A percentile compares a stretch with the other conserved stretches of the same genome.
Evolutionary conservation across 2,797 vertebrate species (phyloP).

Genomic region (Hephaestus fuliginosus): DNA sequence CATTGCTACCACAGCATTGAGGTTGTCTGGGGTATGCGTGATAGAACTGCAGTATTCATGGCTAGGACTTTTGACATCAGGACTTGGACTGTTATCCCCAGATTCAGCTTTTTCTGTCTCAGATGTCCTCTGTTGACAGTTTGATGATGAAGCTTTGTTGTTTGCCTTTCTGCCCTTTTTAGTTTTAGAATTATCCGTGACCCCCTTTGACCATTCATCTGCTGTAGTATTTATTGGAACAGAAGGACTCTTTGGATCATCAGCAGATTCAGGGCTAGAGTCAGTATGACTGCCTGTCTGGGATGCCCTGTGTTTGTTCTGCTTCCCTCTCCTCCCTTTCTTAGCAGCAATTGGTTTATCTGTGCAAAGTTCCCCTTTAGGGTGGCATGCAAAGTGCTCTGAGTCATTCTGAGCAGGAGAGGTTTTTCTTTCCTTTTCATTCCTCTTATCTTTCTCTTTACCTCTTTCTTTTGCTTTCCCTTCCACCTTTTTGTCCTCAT

Average conservation of each 20-base stretch:
- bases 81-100: constrained; percentile 25
- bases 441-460: constrained; percentile 32
- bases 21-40: constrained; percentile 50
- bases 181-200: constrained; percentile 38
- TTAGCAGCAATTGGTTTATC: constrained; percentile 68
- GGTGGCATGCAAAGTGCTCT: constrained; percentile 52
- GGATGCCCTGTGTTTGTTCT: constrained; percentile 67
- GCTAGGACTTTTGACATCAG: constrained; percentile 47
- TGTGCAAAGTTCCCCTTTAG: constrained; percentile 64
- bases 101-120: constrained; percentile 33
- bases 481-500: constrained; percentile 38
- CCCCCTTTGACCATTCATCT: constrained; percentile 53
- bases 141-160: constrained; percentile 31
- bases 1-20: constrained; percentile 49
- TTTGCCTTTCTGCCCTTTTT: constrained; percentile 44
- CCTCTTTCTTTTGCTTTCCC: constrained; percentile 41
- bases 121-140: constrained; percentile 47
- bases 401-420: constrained; percentile 49
- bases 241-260: constrained; percentile 69
- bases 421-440: constrained; percentile 49
- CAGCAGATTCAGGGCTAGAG: constrained; percentile 56
- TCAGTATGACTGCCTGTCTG: constrained; percentile 50
- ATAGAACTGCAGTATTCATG: constrained; percentile 40
- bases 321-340: constrained; percentile 74
- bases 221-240: constrained; percentile 42